A percentile compares a stretch with the other conserved stretches of the same genome.
phyloP scores from a whole-genome alignment of 2,797 vertebrate species.

The Sebastes ruberrimus region DNA sequence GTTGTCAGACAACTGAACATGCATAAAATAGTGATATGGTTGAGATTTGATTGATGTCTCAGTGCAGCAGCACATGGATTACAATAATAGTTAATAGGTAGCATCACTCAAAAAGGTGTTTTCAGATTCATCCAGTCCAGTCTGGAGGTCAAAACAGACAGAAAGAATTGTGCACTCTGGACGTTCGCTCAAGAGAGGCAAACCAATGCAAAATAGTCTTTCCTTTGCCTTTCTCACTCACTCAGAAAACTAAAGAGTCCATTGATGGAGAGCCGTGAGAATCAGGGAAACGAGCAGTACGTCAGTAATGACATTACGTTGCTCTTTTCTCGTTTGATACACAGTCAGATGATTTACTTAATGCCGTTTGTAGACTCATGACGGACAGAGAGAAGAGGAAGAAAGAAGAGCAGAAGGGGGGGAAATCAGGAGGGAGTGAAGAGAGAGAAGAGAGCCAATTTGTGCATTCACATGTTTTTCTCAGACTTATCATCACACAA shows the following conservation, averaged over 20 bases:
- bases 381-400: slow-evolving; percentile 13
- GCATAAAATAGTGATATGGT: not conserved
- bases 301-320: slow-evolving; percentile 42
- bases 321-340: slow-evolving; percentile 32
- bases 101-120: not conserved
- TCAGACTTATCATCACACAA: slow-evolving; percentile 70
- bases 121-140: not conserved
- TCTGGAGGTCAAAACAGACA: not conserved
- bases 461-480: slow-evolving; percentile 60
- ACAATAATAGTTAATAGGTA: not conserved
- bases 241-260: not conserved
- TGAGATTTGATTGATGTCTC: not conserved
- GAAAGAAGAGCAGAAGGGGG: not conserved
- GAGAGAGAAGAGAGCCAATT: slow-evolving; percentile 24
- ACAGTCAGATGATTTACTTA: slow-evolving; percentile 56
- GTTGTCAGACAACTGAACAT: not conserved
- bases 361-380: slow-evolving; percentile 8
- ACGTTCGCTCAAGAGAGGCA: not conserved
- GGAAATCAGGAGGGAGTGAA: not conserved
- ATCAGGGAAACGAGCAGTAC: slow-evolving; percentile 17
- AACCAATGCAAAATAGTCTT: not conserved
- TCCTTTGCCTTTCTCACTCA: not conserved
- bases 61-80: not conserved
- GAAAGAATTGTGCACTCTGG: not conserved
- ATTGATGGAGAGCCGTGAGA: slow-evolving; percentile 43